phyloP scores from a whole-genome alignment of 2,113 vertebrate species.

The Myotis yumanensis region DNA sequence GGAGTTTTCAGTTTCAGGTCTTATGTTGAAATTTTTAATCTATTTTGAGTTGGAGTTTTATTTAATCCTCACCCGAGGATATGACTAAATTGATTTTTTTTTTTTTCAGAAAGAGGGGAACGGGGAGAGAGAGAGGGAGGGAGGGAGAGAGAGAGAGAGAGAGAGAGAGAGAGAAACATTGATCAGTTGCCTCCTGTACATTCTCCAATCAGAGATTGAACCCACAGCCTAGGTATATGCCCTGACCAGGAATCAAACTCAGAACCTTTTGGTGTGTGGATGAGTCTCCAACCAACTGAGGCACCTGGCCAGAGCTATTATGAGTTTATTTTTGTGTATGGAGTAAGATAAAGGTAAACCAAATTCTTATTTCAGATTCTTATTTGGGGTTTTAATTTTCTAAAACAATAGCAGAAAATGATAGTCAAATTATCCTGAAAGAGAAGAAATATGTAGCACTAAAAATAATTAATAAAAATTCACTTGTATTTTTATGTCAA shows the following conservation, averaged over 20 bases:
- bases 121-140: no score
- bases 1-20: not conserved
- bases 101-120: no score
- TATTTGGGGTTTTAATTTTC: not conserved
- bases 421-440: slow-evolving; percentile 24
- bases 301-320: not conserved
- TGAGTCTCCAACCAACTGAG: no score
- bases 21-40: not conserved
- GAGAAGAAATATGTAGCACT: not conserved
- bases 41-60: not conserved
- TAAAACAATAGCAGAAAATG: not conserved
- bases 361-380: not conserved
- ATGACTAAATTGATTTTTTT: no score
- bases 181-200: no score
- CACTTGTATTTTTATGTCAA: not conserved
- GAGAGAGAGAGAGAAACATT: no score
- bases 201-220: no score
- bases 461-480: not conserved
- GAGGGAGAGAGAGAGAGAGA: no score
- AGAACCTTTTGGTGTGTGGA: no score
- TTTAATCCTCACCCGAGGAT: no score
- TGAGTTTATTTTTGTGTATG: not conserved
- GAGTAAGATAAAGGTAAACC: not conserved
- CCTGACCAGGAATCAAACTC: no score
- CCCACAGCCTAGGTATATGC: no score